These are phyloP conservation scores for Geococcyx californianus DNA, from an alignment of 2,113 vertebrate species.

Conservation along the genomic window DNA sequence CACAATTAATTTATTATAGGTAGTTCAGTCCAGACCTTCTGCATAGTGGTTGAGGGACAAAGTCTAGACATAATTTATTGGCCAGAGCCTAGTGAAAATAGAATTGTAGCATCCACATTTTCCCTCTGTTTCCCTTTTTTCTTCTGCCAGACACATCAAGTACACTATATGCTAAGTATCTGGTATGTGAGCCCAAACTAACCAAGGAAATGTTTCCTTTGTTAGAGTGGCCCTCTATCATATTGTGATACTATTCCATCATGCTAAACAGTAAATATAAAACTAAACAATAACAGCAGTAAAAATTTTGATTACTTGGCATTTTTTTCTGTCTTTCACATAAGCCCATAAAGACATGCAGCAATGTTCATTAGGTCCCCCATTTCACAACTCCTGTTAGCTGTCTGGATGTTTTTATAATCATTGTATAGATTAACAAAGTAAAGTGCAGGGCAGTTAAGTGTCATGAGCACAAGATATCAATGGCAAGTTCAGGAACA, in stretches of 20 bases:
- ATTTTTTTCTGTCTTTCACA: not conserved
- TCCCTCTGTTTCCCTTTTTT: slow-evolving; percentile 9
- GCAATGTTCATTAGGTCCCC: not conserved
- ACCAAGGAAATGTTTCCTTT: not conserved
- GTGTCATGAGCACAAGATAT: not conserved
- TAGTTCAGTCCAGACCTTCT: slow-evolving; percentile 55
- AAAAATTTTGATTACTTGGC: not conserved
- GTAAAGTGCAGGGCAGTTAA: slow-evolving; percentile 6
- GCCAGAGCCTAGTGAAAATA: slow-evolving; percentile 53
- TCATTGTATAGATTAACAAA: not conserved
- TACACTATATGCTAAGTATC: slow-evolving; percentile 30
- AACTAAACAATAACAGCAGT: slow-evolving; percentile 9
- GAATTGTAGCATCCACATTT: slow-evolving; percentile 44
- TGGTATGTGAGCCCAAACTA: slow-evolving; percentile 12
- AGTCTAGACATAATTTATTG: slow-evolving; percentile 73
- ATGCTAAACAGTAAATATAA: not conserved
- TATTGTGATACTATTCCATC: not conserved
- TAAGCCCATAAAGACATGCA: not conserved
- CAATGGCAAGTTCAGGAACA: not conserved
- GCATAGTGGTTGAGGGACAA: slow-evolving; percentile 46
- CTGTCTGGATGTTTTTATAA: slow-evolving; percentile 20
- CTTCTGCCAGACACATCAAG: slow-evolving; percentile 35
- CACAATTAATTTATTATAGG: slow-evolving; percentile 67
- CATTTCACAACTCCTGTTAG: not conserved
- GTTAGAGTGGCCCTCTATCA: not conserved